Evolutionary conservation across 53 echinoderm and acorn worm genomes (phyloP).

Genomic region (Antedon mediterranea): DNA sequence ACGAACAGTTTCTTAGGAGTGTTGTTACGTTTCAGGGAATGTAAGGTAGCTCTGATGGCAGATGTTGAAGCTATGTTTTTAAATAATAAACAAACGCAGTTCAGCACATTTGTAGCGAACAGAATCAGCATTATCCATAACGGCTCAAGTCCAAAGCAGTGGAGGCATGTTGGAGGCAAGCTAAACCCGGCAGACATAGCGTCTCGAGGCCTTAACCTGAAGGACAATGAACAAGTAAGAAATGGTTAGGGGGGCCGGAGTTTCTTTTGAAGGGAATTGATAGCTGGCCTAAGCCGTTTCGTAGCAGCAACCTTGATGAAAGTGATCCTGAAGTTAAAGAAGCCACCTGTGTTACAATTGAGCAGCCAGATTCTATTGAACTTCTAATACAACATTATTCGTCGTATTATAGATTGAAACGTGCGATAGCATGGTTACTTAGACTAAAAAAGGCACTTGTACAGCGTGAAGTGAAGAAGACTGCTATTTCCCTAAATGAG

Average conservation of each 20-base stretch:
- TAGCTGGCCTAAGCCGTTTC: not conserved
- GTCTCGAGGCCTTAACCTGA: slow-evolving; percentile 4
- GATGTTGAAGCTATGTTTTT: not conserved
- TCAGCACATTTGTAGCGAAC: too few relatives aligned
- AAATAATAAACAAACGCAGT: too few relatives aligned
- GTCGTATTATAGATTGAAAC: too few relatives aligned
- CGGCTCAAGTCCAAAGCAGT: not conserved
- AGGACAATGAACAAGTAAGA: not conserved
- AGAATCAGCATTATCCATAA: not conserved
- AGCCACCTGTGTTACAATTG: not conserved
- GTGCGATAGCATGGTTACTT: too few relatives aligned
- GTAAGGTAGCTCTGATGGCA: not conserved
- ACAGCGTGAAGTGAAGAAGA: too few relatives aligned
- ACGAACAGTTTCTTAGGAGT: not conserved
- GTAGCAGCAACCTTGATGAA: not conserved
- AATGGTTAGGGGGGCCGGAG: slow-evolving; percentile 7
- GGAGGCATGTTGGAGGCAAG: slow-evolving; percentile 1
- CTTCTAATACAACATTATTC: too few relatives aligned
- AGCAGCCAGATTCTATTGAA: not conserved
- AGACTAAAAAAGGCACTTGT: too few relatives aligned
- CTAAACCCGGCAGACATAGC: slow-evolving; percentile 10
- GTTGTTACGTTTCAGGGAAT: not conserved
- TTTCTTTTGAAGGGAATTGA: not conserved
- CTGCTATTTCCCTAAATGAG: too few relatives aligned
- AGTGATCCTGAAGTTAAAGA: slow-evolving; percentile 13